A percentile compares a stretch with the other conserved stretches of the same genome.
Evolutionary conservation across 2,113 vertebrate genomes (phyloP).

Genomic region (Nesoenas mayeri): DNA sequence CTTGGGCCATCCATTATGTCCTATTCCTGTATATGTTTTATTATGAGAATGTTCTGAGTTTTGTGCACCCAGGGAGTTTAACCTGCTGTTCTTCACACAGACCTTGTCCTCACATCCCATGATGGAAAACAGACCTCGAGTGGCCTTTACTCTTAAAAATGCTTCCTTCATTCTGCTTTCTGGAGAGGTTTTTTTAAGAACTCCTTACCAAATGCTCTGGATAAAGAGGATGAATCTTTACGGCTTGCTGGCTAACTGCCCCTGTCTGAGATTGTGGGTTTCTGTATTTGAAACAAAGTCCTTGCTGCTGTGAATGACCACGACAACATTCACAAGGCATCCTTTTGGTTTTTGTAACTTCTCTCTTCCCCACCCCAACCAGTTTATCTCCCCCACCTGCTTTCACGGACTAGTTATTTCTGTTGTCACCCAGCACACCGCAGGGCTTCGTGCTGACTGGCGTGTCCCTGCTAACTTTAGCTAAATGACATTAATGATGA

Average conservation of each 20-base stretch:
- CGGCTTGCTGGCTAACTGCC: neutral
- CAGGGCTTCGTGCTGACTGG: neutral
- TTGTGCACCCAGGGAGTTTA: neutral
- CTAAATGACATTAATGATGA: slow-evolving; percentile 4
- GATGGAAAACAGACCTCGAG: neutral
- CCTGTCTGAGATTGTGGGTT: neutral
- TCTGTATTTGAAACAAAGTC: neutral
- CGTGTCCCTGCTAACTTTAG: neutral
- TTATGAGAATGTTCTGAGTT: neutral
- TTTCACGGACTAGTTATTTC: neutral
- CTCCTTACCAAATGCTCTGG: neutral
- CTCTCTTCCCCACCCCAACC: neutral
- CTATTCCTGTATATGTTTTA: neutral
- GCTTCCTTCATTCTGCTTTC: neutral
- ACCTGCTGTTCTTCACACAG: neutral
- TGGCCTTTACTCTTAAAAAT: neutral
- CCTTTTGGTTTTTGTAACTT: neutral
- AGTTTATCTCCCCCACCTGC: neutral
- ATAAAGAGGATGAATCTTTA: neutral
- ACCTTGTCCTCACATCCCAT: neutral
- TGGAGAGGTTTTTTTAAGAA: neutral
- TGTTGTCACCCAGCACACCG: neutral
- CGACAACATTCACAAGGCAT: neutral
- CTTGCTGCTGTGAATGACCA: neutral
- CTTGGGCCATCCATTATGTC: neutral